Evolutionary conservation across 2,888 invertebrate species (phyloP).

Genomic region (Ormia ochracea): DNA sequence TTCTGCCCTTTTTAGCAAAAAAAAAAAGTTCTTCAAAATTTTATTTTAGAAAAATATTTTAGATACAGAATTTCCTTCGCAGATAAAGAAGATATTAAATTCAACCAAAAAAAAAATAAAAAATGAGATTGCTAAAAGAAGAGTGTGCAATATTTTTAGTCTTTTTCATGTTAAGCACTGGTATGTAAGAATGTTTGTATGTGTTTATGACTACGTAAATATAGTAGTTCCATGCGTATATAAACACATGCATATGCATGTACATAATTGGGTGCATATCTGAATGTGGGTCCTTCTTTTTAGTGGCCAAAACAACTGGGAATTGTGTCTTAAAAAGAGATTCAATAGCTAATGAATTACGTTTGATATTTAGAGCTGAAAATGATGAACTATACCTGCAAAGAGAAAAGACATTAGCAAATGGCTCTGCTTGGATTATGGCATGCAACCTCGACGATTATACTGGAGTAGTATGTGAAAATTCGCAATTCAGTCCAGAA

Average conservation of each 20-base stretch:
- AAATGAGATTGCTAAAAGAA: no score
- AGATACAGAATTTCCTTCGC: no score
- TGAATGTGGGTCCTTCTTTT: background rate
- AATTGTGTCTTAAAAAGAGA: background rate
- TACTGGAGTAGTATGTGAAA: constrained; percentile 18
- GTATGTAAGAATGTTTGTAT: no score
- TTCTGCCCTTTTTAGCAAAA: no score
- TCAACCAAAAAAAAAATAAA: no score
- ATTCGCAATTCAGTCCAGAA: constrained; percentile 1
- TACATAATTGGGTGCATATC: background rate
- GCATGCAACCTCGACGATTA: constrained; percentile 22
- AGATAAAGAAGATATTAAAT: no score
- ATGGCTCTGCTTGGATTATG: constrained; percentile 32
- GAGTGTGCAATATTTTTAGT: no score
- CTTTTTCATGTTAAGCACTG: no score
- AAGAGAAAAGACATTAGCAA: background rate
- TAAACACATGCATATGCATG: background rate
- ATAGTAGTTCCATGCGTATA: background rate
- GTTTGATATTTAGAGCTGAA: constrained; percentile 14
- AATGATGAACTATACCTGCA: constrained; percentile 6
- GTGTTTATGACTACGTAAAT: no score
- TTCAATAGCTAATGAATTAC: constrained; percentile 23
- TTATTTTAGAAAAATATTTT: no score
- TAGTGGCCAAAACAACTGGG: background rate
- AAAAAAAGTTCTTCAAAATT: no score